Conservation (phyloP, 2,888 invertebrate genomes). For the Thymelicus sylvestris region DNA sequence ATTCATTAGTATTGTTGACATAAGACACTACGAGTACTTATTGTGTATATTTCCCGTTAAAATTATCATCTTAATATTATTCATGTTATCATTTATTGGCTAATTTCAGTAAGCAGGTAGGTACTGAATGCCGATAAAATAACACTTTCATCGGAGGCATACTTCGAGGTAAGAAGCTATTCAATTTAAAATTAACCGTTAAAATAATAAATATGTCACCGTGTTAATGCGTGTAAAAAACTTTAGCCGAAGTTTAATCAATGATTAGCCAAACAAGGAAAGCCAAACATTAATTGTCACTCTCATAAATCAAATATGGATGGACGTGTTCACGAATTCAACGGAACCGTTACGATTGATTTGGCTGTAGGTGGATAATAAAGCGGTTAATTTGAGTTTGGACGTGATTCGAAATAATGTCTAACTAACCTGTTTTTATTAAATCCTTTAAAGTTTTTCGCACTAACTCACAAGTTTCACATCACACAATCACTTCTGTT, state of each 20-base stretch:
- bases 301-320: constrained; percentile 49
- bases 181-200: too few relatives aligned
- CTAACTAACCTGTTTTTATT: constrained; percentile 45
- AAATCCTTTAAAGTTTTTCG: constrained; percentile 27
- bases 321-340: constrained; percentile 50
- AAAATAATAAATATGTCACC: neutral
- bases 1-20: too few relatives aligned
- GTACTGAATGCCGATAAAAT: too few relatives aligned
- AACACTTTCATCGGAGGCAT: too few relatives aligned
- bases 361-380: constrained; percentile 22
- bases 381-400: constrained; percentile 25
- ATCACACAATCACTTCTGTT: constrained; percentile 7
- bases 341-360: constrained; percentile 51
- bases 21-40: too few relatives aligned
- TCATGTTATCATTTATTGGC: too few relatives aligned
- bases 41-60: too few relatives aligned
- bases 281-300: constrained; percentile 34
- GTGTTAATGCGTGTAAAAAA: neutral
- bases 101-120: too few relatives aligned
- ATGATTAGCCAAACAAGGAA: constrained; percentile 36
- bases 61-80: too few relatives aligned
- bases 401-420: constrained; percentile 36
- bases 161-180: too few relatives aligned
- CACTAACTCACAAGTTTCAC: neutral
- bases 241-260: constrained; percentile 1